Evolutionary conservation across 2,888 invertebrate species (phyloP), one percentile per base, ranked within the genome.

Genomic region (Drosophila mayaguana): DNA sequence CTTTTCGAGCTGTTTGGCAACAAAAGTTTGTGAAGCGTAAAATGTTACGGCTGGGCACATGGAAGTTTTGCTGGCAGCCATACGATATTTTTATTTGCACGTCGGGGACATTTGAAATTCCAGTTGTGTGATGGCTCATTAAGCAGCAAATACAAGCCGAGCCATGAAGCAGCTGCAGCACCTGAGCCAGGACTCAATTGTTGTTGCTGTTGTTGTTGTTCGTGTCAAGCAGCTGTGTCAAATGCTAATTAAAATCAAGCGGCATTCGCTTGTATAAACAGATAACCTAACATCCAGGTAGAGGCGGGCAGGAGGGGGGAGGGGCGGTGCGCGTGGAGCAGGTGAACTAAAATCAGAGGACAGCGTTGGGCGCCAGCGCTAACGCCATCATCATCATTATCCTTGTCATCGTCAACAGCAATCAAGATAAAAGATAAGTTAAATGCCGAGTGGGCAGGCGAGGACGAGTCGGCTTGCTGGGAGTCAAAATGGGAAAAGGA

Each of bases 231-330:
- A 82, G 86, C 83, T 87, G 90, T 87, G 87, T 87, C 87, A 87
- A 87, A 87, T 88, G 90, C 87, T 90, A 87, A 87, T 87, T 87
- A 87, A 87, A 90, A 90, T 87, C 90, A 90, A 86, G 86, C 90
- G 77, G 72, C 89, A 83, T 71, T 88, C 87, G 89, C 78, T 66
- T 89, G 74, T 81, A 81, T 76, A 83, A 89, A 87, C 81, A 84
- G 78, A 63, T 66, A 78, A 56, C 42, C 45, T 42, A 55, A 18
- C 55, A 36, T n/a, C 25, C n/a, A 54, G 20, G 36, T 54, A 3
- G 40, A n/a, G 40, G 8, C 28, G 6, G 28, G 7, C n/a, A 1
- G 8, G 7, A 1, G 8, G 2, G 8, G 8, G 7, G 8, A 7
- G 7, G 28, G 28, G 28, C 7, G n/a, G 8, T 32, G 16, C 36